Evolutionary conservation across 2,888 invertebrate genomes (phyloP).

Genomic region (Nephrotoma guestfalica): DNA sequence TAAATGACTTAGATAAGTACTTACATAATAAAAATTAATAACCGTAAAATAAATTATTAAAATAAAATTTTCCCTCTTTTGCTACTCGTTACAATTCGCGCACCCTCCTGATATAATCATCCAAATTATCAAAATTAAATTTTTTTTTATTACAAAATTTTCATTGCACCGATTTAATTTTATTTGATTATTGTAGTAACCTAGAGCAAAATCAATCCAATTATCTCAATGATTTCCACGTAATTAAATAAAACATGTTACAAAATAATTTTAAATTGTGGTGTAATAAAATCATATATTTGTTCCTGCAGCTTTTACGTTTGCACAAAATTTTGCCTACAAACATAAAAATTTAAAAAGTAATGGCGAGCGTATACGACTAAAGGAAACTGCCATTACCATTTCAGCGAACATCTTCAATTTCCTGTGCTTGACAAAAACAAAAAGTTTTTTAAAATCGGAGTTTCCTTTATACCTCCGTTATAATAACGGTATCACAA

Average conservation of each 20-base stretch:
- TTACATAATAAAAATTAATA: not conserved
- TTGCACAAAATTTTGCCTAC: not conserved
- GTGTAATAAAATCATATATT: not conserved
- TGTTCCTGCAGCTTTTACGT: not conserved
- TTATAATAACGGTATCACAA: not conserved
- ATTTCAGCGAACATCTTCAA: not conserved
- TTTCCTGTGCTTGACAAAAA: no score
- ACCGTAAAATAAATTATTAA: not conserved
- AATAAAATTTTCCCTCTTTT: not conserved
- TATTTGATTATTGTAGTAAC: not conserved
- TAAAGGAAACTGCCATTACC: not conserved
- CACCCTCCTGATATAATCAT: not conserved
- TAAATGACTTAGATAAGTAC: not conserved
- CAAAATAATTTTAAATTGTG: not conserved
- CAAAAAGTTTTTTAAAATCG: no score
- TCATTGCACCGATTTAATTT: not conserved
- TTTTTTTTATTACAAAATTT: not conserved
- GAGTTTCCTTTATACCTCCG: not conserved
- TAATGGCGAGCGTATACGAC: not conserved
- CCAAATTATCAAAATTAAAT: not conserved
- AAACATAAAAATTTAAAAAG: not conserved
- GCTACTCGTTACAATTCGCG: not conserved
- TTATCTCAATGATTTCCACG: not conserved
- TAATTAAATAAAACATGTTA: not conserved
- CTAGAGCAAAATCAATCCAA: not conserved